Evolutionary conservation across 1,140 invertebrate species (phyloP).

Genomic region (Neodiprion pinetum): DNA sequence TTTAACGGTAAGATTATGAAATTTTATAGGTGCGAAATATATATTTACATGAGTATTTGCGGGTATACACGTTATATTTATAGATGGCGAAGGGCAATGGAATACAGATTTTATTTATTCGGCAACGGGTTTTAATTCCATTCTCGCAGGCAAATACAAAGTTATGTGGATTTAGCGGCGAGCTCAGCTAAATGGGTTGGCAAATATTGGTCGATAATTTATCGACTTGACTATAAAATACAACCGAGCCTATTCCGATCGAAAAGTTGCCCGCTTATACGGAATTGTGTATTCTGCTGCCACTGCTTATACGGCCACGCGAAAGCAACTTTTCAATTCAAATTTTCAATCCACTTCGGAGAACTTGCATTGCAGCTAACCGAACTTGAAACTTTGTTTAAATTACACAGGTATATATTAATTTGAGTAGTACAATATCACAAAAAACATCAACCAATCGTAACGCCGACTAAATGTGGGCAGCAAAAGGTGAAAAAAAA

Average conservation of each 20-base stretch:
- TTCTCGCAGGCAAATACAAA: neutral
- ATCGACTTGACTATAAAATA: conserved; percentile 1
- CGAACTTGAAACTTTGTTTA: too few species aligned
- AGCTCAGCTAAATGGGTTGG: neutral
- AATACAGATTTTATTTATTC: neutral
- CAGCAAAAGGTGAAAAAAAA: too few species aligned
- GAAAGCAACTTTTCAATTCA: neutral
- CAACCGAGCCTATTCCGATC: neutral
- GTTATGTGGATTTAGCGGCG: neutral
- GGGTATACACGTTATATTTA: neutral
- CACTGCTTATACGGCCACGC: neutral
- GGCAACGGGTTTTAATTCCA: neutral
- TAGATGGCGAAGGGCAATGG: neutral
- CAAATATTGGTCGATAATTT: conserved; percentile 8
- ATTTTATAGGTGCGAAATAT: neutral
- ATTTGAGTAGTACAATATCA: too few species aligned
- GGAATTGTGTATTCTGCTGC: neutral
- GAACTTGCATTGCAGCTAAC: too few species aligned
- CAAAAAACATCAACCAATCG: too few species aligned
- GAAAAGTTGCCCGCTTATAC: neutral
- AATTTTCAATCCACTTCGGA: neutral
- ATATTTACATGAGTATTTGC: too few species aligned
- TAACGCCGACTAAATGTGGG: too few species aligned
- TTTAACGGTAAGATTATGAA: neutral
- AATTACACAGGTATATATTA: too few species aligned